Base-by-base conservation (phyloP, 2,797 vertebrate genomes). In the Onychomys torridus region DNA sequence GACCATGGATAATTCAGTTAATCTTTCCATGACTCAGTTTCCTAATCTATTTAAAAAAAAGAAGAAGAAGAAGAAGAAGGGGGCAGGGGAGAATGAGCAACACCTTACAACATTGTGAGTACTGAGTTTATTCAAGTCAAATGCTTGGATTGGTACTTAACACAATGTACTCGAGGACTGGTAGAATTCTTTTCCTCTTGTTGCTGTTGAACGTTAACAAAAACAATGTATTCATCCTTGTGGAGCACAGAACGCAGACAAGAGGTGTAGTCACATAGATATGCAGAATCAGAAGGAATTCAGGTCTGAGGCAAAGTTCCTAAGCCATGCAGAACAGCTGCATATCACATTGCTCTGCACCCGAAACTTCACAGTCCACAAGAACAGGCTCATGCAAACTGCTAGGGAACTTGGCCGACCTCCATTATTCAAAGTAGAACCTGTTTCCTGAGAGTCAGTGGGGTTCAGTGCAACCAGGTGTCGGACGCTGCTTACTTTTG, bases 401-500 rank as follows among this genome's bases (percentile, higher is more conserved):
- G 96, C 86, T 79, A 76, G 86, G 92, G 77, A 89, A 79, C 27
- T 40, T 37, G 85, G 73, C 86, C 1, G 14, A 89, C 91, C 94
- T 94, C 49, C 59, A 27, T 46, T 77, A 95, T 81, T 81, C 76
- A 13, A 71, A 75, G 78, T 49, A 61, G 52, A 55, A 46, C 83
- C 63, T 55, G n/a, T 89, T 87, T 95, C 89, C 34, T 37, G 49
- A 75, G 55, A 52, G 76, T 91, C 63, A 59, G 0, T 1, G 27
- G 16, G 52, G 46, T 69, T 84, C 6, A 19, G n/a, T 90, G 71
- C 90, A 71, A 40, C 76, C 78, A 13, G 77, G 34, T 19, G 81
- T 93, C 92, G 94, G 94, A 88, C 19, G 12, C 90, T 89, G 94
- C 78, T 94, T 89, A 89, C 23, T 95, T 90, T 63, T 91, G 95